phyloP scores from a whole-genome alignment of 2,888 invertebrate genomes.

The Bimastos eiseni region DNA sequence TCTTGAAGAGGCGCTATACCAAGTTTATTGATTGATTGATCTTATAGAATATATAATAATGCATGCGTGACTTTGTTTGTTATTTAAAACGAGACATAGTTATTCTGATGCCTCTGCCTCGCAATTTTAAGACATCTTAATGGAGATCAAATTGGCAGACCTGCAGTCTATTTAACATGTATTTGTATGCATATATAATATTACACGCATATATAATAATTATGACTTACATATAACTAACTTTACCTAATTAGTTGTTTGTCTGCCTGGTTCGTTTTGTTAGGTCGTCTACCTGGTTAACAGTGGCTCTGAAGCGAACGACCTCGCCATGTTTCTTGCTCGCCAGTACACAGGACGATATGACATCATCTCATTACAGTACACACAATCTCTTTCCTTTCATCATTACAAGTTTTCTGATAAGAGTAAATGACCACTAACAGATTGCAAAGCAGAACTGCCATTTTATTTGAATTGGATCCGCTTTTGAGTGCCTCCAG shows the following conservation, averaged over 20 bases:
- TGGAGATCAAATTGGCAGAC: no score
- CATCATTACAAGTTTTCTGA: background rate
- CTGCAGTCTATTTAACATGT: no score
- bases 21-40: no score
- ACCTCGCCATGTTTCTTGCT: constrained; percentile 85
- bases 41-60: no score
- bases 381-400: constrained; percentile 9
- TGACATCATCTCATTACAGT: constrained; percentile 79
- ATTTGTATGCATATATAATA: no score
- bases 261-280: constrained; percentile 15
- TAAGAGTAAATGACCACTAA: background rate
- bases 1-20: no score
- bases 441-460: background rate
- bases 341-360: constrained; percentile 81
- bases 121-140: no score
- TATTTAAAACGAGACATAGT: no score
- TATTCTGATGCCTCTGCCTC: no score
- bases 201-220: no score
- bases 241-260: constrained; percentile 10
- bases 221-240: background rate
- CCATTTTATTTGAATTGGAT: background rate
- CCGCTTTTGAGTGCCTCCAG: background rate
- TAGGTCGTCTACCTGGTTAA: constrained; percentile 81
- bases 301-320: constrained; percentile 96
- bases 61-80: no score